Evolutionary conservation across 2,888 invertebrate species (phyloP).

Genomic region (Acleris emargana): DNA sequence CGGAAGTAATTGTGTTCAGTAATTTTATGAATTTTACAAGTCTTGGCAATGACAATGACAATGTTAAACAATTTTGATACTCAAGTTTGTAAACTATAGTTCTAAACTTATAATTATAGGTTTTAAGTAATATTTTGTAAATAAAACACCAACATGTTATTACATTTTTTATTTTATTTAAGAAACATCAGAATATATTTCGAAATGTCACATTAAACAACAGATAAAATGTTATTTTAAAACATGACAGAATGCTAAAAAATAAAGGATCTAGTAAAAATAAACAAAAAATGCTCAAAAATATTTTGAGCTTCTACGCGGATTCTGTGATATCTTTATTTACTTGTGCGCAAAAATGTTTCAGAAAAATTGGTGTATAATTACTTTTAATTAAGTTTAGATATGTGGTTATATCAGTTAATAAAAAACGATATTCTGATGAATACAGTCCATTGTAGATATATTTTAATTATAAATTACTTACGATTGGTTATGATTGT

Average conservation of each 20-base stretch:
- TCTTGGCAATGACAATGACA: too few species aligned
- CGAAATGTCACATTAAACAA: constrained; percentile 74
- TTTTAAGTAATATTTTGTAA: constrained; percentile 36
- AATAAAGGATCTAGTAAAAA: constrained; percentile 35
- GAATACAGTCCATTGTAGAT: constrained; percentile 35
- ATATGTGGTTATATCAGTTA: constrained; percentile 35
- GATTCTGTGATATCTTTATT: constrained; percentile 40
- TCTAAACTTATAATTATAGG: neutral
- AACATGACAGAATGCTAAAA: constrained; percentile 39
- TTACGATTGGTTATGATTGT: constrained; percentile 22
- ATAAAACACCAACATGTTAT: constrained; percentile 52
- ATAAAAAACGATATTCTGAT: constrained; percentile 30
- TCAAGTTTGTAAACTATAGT: neutral
- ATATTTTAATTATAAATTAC: constrained; percentile 25
- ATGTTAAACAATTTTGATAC: neutral
- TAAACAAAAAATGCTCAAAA: constrained; percentile 40
- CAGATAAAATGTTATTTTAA: constrained; percentile 53
- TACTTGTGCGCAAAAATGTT: constrained; percentile 40
- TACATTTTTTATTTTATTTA: constrained; percentile 56
- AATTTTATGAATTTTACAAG: too few species aligned
- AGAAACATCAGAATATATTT: constrained; percentile 81
- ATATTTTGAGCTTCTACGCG: constrained; percentile 47
- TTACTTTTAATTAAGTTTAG: constrained; percentile 36
- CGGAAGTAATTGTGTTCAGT: neutral
- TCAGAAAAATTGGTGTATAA: constrained; percentile 38